Percentiles rank a stretch among this genome's conserved stretches.
These are phyloP conservation scores for Campaea margaritaria DNA, from an alignment of 2,888 invertebrate genomes.

Conservation along the genomic window DNA sequence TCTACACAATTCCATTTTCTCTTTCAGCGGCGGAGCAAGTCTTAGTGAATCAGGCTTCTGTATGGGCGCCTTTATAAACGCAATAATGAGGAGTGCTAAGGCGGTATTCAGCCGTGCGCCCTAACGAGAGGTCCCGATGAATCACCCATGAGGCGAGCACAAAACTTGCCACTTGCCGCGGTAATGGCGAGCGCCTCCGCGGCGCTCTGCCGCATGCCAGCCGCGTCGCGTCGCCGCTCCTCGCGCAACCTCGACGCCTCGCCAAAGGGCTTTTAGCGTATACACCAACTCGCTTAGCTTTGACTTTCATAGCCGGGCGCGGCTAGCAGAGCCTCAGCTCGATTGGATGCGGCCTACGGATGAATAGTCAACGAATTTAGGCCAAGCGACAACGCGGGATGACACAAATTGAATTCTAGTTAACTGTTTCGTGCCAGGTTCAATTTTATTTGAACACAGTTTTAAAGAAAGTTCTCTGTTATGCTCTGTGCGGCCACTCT, in stretches of 20 bases:
- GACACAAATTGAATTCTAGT: slow-evolving; percentile 48
- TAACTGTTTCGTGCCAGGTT: slow-evolving; percentile 28
- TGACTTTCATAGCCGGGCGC: slow-evolving; percentile 69
- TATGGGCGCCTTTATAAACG: slow-evolving; percentile 83
- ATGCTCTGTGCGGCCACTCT: slow-evolving; percentile 2
- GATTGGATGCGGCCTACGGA: slow-evolving; percentile 68
- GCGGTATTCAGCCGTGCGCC: slow-evolving; percentile 78
- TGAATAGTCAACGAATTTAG: slow-evolving; percentile 77
- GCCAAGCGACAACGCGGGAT: slow-evolving; percentile 53
- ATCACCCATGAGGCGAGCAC: slow-evolving; percentile 79
- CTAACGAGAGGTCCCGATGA: slow-evolving; percentile 82
- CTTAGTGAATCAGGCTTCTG: slow-evolving; percentile 80
- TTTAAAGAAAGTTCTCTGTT: slow-evolving; percentile 19
- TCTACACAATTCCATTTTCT: slow-evolving; percentile 83
- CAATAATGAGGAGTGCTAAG: slow-evolving; percentile 84
- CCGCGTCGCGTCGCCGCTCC: background rate
- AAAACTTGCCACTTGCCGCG: slow-evolving; percentile 78
- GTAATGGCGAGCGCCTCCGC: slow-evolving; percentile 59
- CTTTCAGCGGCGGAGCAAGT: slow-evolving; percentile 77
- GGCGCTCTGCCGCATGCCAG: slow-evolving; percentile 21
- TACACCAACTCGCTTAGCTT: slow-evolving; percentile 73
- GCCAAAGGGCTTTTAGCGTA: slow-evolving; percentile 77
- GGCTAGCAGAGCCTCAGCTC: slow-evolving; percentile 61
- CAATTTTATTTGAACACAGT: slow-evolving; percentile 17
- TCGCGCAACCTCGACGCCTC: slow-evolving; percentile 54